Evolutionary conservation across 2,113 vertebrate genomes (phyloP).

Genomic region (Chlamydotis undulata): DNA sequence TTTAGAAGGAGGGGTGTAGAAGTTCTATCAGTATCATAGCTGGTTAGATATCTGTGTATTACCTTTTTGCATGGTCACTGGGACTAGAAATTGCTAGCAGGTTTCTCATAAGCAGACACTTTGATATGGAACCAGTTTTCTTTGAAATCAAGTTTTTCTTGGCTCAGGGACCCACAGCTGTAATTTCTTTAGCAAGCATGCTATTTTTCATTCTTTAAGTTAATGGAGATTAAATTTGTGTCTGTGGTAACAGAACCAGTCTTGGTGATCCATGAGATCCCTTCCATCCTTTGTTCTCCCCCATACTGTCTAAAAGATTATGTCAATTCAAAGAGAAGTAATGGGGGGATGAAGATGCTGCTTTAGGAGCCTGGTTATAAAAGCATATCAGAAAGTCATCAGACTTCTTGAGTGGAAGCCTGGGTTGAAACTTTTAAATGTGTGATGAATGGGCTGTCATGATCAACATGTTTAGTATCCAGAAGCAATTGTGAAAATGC

Average conservation of each 20-base stretch:
- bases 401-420: not conserved
- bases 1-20: not conserved
- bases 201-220: not conserved
- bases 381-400: not conserved
- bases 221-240: not conserved
- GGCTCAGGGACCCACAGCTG: not conserved
- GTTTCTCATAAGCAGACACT: not conserved
- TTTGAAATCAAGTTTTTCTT: not conserved
- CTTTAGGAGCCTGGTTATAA: not conserved
- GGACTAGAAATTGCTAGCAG: not conserved
- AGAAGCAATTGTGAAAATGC: not conserved
- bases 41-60: conserved; percentile 7
- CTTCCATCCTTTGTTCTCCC: not conserved
- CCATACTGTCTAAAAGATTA: not conserved
- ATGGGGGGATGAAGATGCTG: not conserved
- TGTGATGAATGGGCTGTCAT: not conserved
- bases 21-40: not conserved
- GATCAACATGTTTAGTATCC: not conserved
- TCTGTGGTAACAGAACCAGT: not conserved
- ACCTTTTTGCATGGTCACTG: not conserved
- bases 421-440: not conserved
- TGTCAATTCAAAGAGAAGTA: not conserved
- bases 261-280: not conserved
- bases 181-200: not conserved
- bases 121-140: not conserved